Base-by-base conservation (phyloP, 2,888 invertebrate genomes). In the Patella depressa region DNA sequence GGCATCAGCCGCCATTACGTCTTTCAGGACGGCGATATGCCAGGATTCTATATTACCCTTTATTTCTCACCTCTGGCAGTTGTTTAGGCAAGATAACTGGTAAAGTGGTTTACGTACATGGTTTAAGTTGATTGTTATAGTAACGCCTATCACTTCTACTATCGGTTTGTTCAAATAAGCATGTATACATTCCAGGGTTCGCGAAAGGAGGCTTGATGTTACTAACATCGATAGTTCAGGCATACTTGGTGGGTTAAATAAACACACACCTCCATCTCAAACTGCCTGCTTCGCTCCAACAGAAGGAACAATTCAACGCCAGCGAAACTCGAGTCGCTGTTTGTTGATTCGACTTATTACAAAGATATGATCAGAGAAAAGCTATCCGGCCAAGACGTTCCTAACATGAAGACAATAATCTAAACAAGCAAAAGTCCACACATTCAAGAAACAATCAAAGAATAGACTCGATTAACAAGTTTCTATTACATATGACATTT, bases 131-230 rank as follows among this genome's bases (percentile, higher is more conserved):
- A 45, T 45, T 45, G 45, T 69, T 70, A 53, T 76, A 53, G 73
- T 55, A 73, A 65, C 72, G 15, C 53, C 73, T 76, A 76, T 76
- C 76, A 12, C 19, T 70, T 65, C 72, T 53, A 45, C 76, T 34
- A 69, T 73, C 59, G 73, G 76, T 76, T 76, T 76, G 73, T 76
- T 76, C 76, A 76, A 76, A 76, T 76, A 76, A 76, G 76, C 76
- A 73, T 72, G 76, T 72, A 65, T 72, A 69, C 76, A 71, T 76
- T 76, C 76, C 75, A 45, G 24, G 29, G 70, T 70, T 75, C 24
- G 71, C 70, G 34, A 75, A 54, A 9, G 19, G 34, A 55, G 71
- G 15, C 55, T 53, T 71, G 70, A 29, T 75, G 75, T 75, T 71
- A 70, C 71, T 24, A 54, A 29, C 55, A 70, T 75, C 54, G 54